Evolutionary conservation across 2,113 vertebrate genomes (phyloP).

Genomic region (Ptilorrhoa leucosticta): DNA sequence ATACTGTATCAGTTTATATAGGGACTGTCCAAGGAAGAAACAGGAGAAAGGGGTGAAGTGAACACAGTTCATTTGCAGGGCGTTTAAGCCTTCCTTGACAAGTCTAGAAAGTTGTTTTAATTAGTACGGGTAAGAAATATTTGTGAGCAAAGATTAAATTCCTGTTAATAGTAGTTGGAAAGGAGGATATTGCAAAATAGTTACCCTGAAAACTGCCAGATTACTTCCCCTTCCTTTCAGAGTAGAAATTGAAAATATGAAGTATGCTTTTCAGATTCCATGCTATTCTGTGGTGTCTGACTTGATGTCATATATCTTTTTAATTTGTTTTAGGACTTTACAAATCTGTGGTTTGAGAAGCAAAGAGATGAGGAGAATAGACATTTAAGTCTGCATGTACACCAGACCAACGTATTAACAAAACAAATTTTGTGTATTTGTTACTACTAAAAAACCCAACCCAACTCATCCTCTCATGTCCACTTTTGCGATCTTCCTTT

Average conservation of each 20-base stretch:
- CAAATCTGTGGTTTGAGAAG: neutral
- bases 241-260: neutral
- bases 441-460: neutral
- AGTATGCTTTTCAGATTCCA: neutral
- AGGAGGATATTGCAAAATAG: neutral
- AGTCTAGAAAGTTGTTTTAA: neutral
- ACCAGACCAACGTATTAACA: neutral
- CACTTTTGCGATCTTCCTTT: neutral
- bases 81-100: neutral
- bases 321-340: neutral
- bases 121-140: neutral
- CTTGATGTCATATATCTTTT: neutral
- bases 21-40: neutral
- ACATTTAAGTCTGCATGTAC: neutral
- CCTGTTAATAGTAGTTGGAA: neutral
- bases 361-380: neutral
- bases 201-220: neutral
- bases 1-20: neutral
- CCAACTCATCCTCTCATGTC: neutral
- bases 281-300: neutral
- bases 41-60: neutral
- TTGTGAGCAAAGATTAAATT: neutral
- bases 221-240: neutral
- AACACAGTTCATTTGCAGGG: neutral
- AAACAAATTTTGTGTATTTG: neutral